Conservation (phyloP, 1,140 invertebrate genomes). For the Drosophila triauraria region DNA sequence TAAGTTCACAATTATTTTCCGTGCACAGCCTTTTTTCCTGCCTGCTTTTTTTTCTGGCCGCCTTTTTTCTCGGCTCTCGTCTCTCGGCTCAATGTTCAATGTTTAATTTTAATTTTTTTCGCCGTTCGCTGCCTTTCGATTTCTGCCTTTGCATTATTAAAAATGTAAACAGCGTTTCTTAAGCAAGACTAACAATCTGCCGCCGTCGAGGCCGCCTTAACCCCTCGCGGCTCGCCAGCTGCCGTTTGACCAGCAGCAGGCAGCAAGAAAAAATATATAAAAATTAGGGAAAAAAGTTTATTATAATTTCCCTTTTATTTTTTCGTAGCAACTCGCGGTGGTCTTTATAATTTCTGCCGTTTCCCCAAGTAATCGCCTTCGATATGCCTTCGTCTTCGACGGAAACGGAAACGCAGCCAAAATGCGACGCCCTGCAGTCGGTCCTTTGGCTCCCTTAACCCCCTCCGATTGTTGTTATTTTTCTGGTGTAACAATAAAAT, state of each 20-base stretch:
- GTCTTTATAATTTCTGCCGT: slow-evolving; percentile 19
- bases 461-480: slow-evolving; percentile 67
- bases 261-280: not conserved
- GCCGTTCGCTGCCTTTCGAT: slow-evolving; percentile 49
- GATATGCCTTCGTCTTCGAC: slow-evolving; percentile 63
- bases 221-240: slow-evolving; percentile 31
- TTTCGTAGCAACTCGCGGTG: slow-evolving; percentile 1
- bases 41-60: not conserved
- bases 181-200: slow-evolving; percentile 32
- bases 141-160: slow-evolving; percentile 71
- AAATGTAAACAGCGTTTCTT: slow-evolving; percentile 69
- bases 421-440: slow-evolving; percentile 75
- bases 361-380: slow-evolving; percentile 58
- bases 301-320: slow-evolving; percentile 69
- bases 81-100: slow-evolving; percentile 36
- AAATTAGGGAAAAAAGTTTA: slow-evolving; percentile 58
- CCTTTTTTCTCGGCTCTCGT: not conserved
- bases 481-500: slow-evolving; percentile 82
- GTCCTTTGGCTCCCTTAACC: not conserved
- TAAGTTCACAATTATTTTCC: not conserved
- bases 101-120: slow-evolving; percentile 66
- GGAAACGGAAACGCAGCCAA: slow-evolving; percentile 81
- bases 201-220: slow-evolving; percentile 5
- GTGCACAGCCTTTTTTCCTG: not conserved
- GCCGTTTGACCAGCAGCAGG: slow-evolving; percentile 46